Evolutionary conservation across 2,888 invertebrate genomes (phyloP), one percentile per base, ranked within the genome.

Genomic region (Lasius fuliginosus): DNA sequence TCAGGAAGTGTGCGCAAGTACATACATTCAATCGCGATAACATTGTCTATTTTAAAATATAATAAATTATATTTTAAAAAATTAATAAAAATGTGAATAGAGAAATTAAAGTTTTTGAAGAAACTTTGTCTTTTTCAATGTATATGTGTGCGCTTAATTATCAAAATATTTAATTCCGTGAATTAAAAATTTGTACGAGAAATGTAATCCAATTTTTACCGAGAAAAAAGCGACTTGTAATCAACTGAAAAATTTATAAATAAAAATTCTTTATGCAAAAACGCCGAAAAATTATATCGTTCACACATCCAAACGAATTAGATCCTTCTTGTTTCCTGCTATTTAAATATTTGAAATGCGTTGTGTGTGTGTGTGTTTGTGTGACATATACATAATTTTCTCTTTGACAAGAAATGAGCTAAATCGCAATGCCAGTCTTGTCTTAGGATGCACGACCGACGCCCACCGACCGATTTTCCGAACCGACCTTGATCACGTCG

Each of bases 391-490:
- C 18, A 53, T 30, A 65, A 65, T 67, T 30, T 9, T 1, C n/a
- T 30, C n/a, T 2, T 18, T n/a, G 27, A 53, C 5, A 76, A 77
- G 56, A 56, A 56, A 12, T 27, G 53, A 53, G 9, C 15, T 23
- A 8, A 40, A 12, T 53, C 18, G 18, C 36, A 53, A 53, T 76
- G 27, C 15, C 76, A 56, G 8, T 27, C 18, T 18, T 15, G 12
- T 8, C 18, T 65, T 40, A n/a, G 40, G 27, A 77, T 11, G 67
- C 12, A 56, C 65, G 12, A 27, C 42, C 65, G 12, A 27, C 42
- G 42, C 42, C 27, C 23, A n/a, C 8, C 53, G 53, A 64, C 36
- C 77, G 68, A 79, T 79, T 79, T 79, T 33, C 58, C 42, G 30
- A 27, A 23, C 23, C 58, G 60, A 69, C 60, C 46, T 60, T 58